Base-by-base conservation (phyloP, 2,113 vertebrate genomes). In the Gymnobelideus leadbeateri region DNA sequence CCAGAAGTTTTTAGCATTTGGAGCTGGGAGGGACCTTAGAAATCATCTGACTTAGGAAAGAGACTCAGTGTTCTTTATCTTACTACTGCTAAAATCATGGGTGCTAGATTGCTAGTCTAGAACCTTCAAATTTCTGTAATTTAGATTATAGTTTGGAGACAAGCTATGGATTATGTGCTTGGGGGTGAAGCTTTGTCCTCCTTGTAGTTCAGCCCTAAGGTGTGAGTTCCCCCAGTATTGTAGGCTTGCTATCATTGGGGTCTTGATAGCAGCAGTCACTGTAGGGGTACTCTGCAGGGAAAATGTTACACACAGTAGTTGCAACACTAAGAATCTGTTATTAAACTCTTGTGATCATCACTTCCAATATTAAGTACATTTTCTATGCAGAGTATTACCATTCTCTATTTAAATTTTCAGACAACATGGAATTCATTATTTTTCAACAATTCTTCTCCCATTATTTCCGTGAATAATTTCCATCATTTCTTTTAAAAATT, bases 391-490 rank as follows among this genome's bases (percentile, higher is more conserved):
- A 50, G 25, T 68, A 7, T 94, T 61, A 47, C 49, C 61, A 77
- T 77, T 77, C 37, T 77, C 61, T n/a, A n/a, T n/a, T 77, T 77
- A 77, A 77, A 77, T 77, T n/a, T 77, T 77, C 14, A n/a, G 37
- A 77, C 16, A 77, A 77, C 10, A 68, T 68, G 2, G 57, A 68
- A 68, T 94, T 89, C 54, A 52, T 94, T 49, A 9, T 14, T 94
- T 96, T 90, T 94, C 96, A 91, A 91, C 19, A 92, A 55, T 52
- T 51, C 24, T 95, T 10, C 93, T 92, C 28, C 90, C 68, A 91
- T 55, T 52, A 93, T 96, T 93, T 55, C 91, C 92, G 24, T 96
- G 92, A 96, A 92, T 97, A 68, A 93, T 97, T 98, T 93, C 77
- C 93, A 93, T 95, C 5, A 90, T 91, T 95, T 77, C 43, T 51